Evolutionary conservation across 2,888 invertebrate genomes (phyloP).

Genomic region (Noctua janthina): DNA sequence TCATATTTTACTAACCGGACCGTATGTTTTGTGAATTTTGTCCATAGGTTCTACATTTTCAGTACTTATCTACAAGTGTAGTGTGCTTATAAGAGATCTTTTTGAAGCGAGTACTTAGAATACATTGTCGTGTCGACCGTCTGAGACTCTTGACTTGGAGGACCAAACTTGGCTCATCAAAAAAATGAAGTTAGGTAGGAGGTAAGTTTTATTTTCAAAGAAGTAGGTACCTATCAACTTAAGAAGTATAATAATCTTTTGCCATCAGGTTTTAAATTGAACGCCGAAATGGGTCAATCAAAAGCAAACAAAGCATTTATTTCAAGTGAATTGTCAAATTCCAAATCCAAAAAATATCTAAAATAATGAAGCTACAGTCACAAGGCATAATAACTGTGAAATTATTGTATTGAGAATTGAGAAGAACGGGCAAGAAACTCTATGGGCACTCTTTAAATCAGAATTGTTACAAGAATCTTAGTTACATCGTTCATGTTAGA

Average conservation of each 20-base stretch:
- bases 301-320: no score
- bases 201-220: neutral
- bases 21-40: neutral
- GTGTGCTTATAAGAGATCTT: neutral
- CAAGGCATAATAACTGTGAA: no score
- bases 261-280: neutral
- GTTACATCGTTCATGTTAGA: no score
- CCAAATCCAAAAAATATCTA: no score
- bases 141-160: slow-evolving; percentile 4
- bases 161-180: slow-evolving; percentile 5
- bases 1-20: neutral
- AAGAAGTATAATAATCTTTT: neutral
- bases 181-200: neutral
- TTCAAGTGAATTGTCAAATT: no score
- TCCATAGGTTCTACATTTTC: neutral
- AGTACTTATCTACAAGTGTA: slow-evolving; percentile 7
- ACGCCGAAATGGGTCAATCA: neutral
- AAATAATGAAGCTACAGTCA: no score
- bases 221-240: neutral
- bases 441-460: no score
- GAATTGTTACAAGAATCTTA: no score
- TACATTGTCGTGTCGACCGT: neutral
- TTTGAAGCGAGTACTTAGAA: slow-evolving; percentile 10
- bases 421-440: no score
- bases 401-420: no score